Conservation (phyloP, 2,888 invertebrate species). For the Meghimatium bilineatum region DNA sequence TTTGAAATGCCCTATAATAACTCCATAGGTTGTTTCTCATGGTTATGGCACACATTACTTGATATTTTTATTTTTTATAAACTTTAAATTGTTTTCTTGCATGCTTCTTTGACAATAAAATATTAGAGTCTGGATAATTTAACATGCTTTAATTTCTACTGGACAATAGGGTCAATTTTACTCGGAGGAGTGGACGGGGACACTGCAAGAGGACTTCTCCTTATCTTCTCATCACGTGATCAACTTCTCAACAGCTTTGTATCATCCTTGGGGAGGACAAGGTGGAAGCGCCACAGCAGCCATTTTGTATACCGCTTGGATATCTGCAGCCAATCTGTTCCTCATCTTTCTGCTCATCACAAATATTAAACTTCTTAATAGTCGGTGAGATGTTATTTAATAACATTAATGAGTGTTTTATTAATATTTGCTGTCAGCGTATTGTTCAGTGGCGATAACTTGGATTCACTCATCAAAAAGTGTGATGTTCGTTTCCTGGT, state of each 20-base stretch:
- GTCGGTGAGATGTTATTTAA: constrained; percentile 37
- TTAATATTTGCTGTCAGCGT: too few species aligned
- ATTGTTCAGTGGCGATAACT: too few species aligned
- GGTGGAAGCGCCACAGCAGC: constrained; percentile 50
- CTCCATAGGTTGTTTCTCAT: too few species aligned
- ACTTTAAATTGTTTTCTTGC: too few species aligned
- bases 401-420: not conserved
- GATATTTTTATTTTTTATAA: too few species aligned
- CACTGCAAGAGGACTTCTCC: constrained; percentile 52
- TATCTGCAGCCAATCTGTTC: constrained; percentile 48
- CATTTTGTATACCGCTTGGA: constrained; percentile 52
- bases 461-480: too few species aligned
- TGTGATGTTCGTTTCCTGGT: too few species aligned
- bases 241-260: constrained; percentile 52
- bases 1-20: too few species aligned
- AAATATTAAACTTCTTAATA: constrained; percentile 48
- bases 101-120: too few species aligned
- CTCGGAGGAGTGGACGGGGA: constrained; percentile 45
- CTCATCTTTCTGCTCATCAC: constrained; percentile 53
- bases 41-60: too few species aligned
- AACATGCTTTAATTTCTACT: not conserved
- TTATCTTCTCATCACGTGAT: constrained; percentile 39
- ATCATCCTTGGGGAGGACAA: constrained; percentile 54
- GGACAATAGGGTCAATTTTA: not conserved
- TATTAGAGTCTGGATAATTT: too few species aligned